phyloP scores from a whole-genome alignment of 2,888 invertebrate genomes.

The Netelia melanura region DNA sequence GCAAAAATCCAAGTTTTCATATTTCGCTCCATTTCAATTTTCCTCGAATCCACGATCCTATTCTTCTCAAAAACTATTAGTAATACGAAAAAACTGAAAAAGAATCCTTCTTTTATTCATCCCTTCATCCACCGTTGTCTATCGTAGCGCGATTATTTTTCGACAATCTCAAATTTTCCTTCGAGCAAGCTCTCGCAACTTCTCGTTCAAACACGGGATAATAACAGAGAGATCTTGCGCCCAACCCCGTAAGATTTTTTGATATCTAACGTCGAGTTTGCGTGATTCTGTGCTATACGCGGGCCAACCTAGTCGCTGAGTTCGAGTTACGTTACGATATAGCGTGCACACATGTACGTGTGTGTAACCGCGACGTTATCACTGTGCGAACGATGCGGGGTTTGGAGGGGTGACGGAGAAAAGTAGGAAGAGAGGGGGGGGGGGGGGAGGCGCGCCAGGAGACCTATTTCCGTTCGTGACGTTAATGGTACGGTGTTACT shows the following conservation, averaged over 20 bases:
- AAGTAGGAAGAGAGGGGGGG: neutral
- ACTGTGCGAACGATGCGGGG: neutral
- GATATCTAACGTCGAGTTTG: conserved; percentile 65
- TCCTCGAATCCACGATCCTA: conserved; percentile 15
- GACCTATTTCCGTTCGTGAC: conserved; percentile 72
- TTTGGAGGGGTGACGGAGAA: neutral
- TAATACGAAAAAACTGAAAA: conserved; percentile 5
- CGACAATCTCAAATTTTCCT: conserved; percentile 16
- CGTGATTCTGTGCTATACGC: conserved; percentile 64
- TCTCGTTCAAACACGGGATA: conserved; percentile 10
- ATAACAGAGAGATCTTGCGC: neutral
- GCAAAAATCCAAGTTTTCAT: conserved; percentile 20
- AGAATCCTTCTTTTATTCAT: neutral
- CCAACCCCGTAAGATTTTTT: conserved; percentile 7
- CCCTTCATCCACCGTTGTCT: neutral
- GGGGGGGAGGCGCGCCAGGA: neutral
- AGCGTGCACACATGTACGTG: neutral
- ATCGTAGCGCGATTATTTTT: conserved; percentile 20
- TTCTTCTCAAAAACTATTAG: conserved; percentile 6
- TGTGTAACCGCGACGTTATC: neutral
- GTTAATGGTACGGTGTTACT: conserved; percentile 72
- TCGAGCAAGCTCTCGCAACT: conserved; percentile 17
- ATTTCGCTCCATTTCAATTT: conserved; percentile 11
- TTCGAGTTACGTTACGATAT: conserved; percentile 25
- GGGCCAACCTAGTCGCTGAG: conserved; percentile 13